Evolutionary conservation across 1,140 invertebrate species (phyloP), one percentile per base, ranked within the genome.

Genomic region (Drosophila miranda): DNA sequence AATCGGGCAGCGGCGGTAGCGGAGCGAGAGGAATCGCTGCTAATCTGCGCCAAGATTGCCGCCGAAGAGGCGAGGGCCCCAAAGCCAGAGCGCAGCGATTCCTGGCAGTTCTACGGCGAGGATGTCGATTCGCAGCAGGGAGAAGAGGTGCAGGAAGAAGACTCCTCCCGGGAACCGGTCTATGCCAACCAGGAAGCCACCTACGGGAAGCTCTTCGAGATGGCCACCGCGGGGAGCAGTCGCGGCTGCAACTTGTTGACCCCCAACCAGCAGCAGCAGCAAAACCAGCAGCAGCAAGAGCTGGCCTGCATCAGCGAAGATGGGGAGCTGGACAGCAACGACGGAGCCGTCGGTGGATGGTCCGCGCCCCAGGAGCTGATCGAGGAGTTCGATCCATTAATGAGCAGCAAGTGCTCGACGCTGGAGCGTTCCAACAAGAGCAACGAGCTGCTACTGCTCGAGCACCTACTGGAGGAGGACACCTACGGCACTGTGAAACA

Each of bases 101-200:
- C 90, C 8, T 91, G 89, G 90, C 67, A 86, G 45, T 91, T 87
- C 41, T 76, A 84, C 34, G 78, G 64, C 6, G 78, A 81, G 2
- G 63, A 74, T 19, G 64, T 49, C 3, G 64, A 80, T 6, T 9
- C 2, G 41, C 30, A 16, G 6, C 45, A 13, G 7, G 34, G 28
- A n/a, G 41, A 23, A 8, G 26, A 16, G 41, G 48, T 16, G 23
- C 44, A 57, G 4, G 34, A 58, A 13, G 53, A 14, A 0, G 55
- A 72, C 14, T 76, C 69, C 14, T 87, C 82, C 5, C 75, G 74
- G 0, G 90, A 91, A 21, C 88, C 90, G 0, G 43, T 91, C 1
- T 91, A 91, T 54, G 89, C 78, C 42, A 91, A 91, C 54, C 88
- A 91, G 11, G 88, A 90, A 45, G 72, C 77, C 9, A 90, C 88